Conservation (phyloP, 2,113 vertebrate genomes). For the Elgaria multicarinata region DNA sequence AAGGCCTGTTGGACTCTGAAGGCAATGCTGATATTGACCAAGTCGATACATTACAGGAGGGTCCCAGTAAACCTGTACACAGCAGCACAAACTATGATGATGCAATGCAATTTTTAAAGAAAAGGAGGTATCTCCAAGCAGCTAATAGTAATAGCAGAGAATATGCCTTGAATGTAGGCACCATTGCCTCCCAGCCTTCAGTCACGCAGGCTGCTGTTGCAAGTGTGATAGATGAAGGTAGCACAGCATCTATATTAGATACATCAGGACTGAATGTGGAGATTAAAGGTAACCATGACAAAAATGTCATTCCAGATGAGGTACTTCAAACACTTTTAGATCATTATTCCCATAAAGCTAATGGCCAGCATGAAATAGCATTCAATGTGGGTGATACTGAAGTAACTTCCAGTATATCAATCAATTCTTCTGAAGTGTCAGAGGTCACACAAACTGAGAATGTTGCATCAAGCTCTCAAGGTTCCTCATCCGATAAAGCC, state of each 20-base stretch:
- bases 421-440: slow-evolving; percentile 93
- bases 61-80: slow-evolving; percentile 88
- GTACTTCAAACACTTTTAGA: slow-evolving; percentile 96
- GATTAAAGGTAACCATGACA: slow-evolving; percentile 92
- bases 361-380: slow-evolving; percentile 94
- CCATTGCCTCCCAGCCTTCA: slow-evolving; percentile 90
- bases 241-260: slow-evolving; percentile 90
- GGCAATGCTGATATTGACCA: slow-evolving; percentile 89
- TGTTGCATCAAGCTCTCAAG: slow-evolving; percentile 84
- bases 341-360: slow-evolving; percentile 97
- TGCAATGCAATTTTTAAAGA: slow-evolving; percentile 99
- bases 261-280: slow-evolving; percentile 89
- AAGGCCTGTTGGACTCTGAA: slow-evolving; percentile 88
- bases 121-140: slow-evolving; percentile 95
- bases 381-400: slow-evolving; percentile 95
- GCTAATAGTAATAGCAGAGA: slow-evolving; percentile 89
- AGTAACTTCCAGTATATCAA: slow-evolving; percentile 97
- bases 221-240: slow-evolving; percentile 90
- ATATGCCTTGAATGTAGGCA: slow-evolving; percentile 90
- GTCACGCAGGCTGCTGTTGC: slow-evolving; percentile 91
- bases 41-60: slow-evolving; percentile 89
- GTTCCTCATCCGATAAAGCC: slow-evolving; percentile 93
- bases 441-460: slow-evolving; percentile 87
- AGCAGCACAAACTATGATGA: slow-evolving; percentile 98
- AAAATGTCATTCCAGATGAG: slow-evolving; percentile 95